Evolutionary conservation across 2,113 vertebrate genomes (phyloP).

Genomic region (Calyptomena viridis): DNA sequence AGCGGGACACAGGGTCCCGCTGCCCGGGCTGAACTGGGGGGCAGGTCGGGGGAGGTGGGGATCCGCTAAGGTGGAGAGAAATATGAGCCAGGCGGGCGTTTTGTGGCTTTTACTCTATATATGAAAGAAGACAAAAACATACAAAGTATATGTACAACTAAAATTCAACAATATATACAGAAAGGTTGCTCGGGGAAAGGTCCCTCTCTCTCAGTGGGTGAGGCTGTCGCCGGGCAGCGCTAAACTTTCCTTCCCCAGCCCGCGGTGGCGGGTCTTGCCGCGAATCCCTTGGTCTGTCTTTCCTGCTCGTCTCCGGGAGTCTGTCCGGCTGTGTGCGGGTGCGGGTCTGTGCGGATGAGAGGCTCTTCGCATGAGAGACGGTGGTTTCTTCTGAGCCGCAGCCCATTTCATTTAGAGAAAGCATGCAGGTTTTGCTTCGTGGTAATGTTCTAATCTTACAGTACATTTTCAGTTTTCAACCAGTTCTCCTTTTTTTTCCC

Average conservation of each 20-base stretch:
- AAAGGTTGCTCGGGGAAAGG: conserved; percentile 82
- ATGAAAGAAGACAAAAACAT: conserved; percentile 97
- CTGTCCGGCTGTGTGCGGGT: background rate
- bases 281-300: conserved; percentile 41
- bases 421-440: conserved; percentile 66
- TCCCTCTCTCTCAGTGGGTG: conserved; percentile 65
- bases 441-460: conserved; percentile 58
- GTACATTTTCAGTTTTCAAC: conserved; percentile 25
- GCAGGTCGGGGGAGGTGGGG: background rate
- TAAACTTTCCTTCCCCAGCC: conserved; percentile 33
- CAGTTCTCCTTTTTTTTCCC: background rate
- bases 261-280: conserved; percentile 21
- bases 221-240: conserved; percentile 20
- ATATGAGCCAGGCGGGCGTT: conserved; percentile 76
- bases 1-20: background rate
- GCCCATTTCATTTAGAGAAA: conserved; percentile 64
- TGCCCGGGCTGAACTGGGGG: background rate
- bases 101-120: conserved; percentile 96
- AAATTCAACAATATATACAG: conserved; percentile 98
- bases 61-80: conserved; percentile 39
- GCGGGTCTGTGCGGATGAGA: conserved; percentile 1
- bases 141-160: conserved; percentile 99
- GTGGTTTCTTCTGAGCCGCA: conserved; percentile 44
- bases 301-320: conserved; percentile 60
- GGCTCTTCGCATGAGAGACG: background rate